phyloP scores from a whole-genome alignment of 2,888 invertebrate species.

The Tipula confusa region DNA sequence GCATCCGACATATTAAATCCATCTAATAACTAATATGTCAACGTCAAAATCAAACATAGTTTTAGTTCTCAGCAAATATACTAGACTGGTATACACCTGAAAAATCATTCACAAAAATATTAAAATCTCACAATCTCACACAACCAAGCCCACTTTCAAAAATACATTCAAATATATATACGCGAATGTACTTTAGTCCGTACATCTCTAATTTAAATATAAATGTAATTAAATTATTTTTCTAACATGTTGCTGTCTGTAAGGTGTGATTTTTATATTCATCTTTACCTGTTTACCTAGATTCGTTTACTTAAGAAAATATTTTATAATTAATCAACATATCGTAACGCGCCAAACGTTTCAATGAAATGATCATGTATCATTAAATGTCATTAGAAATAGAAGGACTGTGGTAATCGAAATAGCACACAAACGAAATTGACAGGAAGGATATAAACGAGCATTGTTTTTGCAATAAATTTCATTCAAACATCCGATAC shows the following conservation, averaged over 20 bases:
- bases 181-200: not conserved
- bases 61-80: no score
- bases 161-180: not conserved
- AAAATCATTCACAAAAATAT: not conserved
- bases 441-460: conserved; percentile 7
- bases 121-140: not conserved
- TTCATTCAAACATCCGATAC: not conserved
- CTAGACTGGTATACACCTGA: not conserved
- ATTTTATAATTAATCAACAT: conserved; percentile 4
- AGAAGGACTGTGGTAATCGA: not conserved
- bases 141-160: not conserved
- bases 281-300: not conserved
- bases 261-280: not conserved
- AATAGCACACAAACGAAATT: not conserved
- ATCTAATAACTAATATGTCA: not conserved
- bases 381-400: conserved; percentile 8
- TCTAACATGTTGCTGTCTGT: not conserved
- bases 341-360: not conserved
- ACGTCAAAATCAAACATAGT: not conserved
- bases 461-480: not conserved
- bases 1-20: not conserved
- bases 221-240: conserved; percentile 1
- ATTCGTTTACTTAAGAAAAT: not conserved
- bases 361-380: not conserved
- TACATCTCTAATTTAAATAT: conserved; percentile 16